Base-by-base conservation (phyloP, 2,888 invertebrate species). In the Thymelicus acteon region DNA sequence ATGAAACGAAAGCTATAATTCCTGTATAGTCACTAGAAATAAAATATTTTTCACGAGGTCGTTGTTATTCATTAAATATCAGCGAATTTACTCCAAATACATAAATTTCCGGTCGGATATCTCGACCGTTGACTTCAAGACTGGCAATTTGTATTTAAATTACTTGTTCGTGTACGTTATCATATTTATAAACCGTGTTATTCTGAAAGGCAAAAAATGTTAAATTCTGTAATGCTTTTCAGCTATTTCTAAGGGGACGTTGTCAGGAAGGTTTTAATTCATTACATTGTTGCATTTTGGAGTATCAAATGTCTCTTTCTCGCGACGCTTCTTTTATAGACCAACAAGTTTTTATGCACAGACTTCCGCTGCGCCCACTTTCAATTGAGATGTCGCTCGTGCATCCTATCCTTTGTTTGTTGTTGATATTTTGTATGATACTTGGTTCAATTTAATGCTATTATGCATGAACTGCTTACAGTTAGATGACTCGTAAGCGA, bases 311-410 rank as follows among this genome's bases (percentile, higher is more conserved):
- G 70, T 60, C 63, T 67, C 15, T 66, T 63, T 64, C 60, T 69
- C 63, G 52, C 52, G 15, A 54, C 44, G 58, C 64, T 64, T 64
- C 70, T 65, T 70, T 52, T 64, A 70, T 71, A 71, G 70, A 64
- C 49, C 52, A 64, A 37, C 65, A 54, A 60, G 65, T 71, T 71
- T 71, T 71, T 71, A 54, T 71, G 60, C 52, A 65, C 31, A 47
- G 70, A 60, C 70, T 65, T 70, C 70, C 70, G 70, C 49, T 52
- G 70, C 70, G 70, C 70, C 70, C 70, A 70, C 70, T 70, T 65
- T 65, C 70, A 70, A 70, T 70, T 70, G 70, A 70, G 52, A 64
- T 60, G 70, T 70, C 70, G 58, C 70, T 64, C 64, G 60, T 64
- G 64, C 70, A 70, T 70, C 70, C 70, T 60, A 70, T 48, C 60